These are phyloP conservation scores for Indri indri DNA, from an alignment of 2,113 vertebrate species.

Conservation along the genomic window DNA sequence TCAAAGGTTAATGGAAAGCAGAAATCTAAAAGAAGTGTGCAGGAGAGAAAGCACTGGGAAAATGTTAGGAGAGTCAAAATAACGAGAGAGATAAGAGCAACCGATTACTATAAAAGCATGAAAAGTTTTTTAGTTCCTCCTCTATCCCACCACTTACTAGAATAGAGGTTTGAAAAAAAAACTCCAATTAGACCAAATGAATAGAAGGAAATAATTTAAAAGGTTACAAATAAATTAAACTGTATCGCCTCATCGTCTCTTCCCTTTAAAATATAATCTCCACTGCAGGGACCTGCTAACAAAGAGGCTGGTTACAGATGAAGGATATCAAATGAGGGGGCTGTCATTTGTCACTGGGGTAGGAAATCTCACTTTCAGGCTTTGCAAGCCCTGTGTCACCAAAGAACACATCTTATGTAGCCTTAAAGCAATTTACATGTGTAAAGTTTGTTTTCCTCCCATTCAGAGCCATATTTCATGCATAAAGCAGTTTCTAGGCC, in stretches of 20 bases:
- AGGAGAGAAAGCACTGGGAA: not conserved
- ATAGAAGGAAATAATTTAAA: conserved; percentile 53
- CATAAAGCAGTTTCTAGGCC: not conserved
- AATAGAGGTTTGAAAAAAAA: not conserved
- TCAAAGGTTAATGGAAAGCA: not conserved
- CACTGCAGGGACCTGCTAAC: not conserved
- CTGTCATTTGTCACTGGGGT: not conserved
- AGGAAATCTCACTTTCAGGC: conserved; percentile 28
- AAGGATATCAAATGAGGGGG: not conserved
- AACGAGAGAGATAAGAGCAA: not conserved
- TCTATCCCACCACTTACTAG: not conserved
- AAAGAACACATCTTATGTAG: not conserved
- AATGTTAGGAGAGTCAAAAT: conserved; percentile 18
- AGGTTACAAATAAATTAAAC: conserved; percentile 17
- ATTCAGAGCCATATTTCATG: not conserved
- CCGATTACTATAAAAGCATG: not conserved
- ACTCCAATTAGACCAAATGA: not conserved
- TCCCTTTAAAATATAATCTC: not conserved
- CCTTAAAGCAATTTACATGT: not conserved
- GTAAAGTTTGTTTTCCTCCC: not conserved
- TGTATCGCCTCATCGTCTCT: not conserved
- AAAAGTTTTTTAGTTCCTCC: not conserved
- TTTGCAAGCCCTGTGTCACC: not conserved
- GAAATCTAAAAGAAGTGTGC: not conserved
- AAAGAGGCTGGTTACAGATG: not conserved